A percentile compares a stretch with the other conserved stretches of the same genome.
Evolutionary conservation across 2,888 invertebrate species (phyloP).

Genomic region (Melipona beecheii): DNA sequence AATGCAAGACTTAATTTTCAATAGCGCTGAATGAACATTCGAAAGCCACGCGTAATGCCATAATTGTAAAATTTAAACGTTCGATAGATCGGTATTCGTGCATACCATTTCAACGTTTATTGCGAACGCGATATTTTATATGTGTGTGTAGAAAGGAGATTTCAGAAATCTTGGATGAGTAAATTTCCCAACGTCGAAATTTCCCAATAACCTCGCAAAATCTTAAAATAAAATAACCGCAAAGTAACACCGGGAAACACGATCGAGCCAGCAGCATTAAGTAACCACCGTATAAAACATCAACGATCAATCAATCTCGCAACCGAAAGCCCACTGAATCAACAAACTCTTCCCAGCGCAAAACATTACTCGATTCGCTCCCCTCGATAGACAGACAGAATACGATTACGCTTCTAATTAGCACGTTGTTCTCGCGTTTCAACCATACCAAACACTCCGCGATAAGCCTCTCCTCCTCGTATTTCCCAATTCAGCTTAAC

Average conservation of each 20-base stretch:
- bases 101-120: neutral
- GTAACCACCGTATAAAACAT: conserved; percentile 17
- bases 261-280: neutral
- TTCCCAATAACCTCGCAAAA: neutral
- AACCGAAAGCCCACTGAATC: conserved; percentile 7
- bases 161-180: neutral
- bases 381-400: conserved; percentile 7
- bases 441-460: conserved; percentile 11
- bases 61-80: neutral
- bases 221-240: neutral
- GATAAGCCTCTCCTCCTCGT: conserved; percentile 18
- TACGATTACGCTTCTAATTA: conserved; percentile 39
- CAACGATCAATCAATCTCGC: conserved; percentile 11
- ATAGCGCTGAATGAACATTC: too few relatives aligned
- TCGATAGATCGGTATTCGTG: neutral
- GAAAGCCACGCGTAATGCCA: too few relatives aligned
- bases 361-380: conserved; percentile 24
- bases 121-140: neutral
- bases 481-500: conserved; percentile 11
- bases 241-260: neutral
- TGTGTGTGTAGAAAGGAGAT: neutral
- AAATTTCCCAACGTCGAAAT: neutral
- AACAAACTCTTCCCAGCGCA: conserved; percentile 12
- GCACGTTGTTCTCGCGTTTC: conserved; percentile 25
- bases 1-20: neutral